Conservation (phyloP, 2,797 vertebrate species). For the Pitangus sulphuratus region DNA sequence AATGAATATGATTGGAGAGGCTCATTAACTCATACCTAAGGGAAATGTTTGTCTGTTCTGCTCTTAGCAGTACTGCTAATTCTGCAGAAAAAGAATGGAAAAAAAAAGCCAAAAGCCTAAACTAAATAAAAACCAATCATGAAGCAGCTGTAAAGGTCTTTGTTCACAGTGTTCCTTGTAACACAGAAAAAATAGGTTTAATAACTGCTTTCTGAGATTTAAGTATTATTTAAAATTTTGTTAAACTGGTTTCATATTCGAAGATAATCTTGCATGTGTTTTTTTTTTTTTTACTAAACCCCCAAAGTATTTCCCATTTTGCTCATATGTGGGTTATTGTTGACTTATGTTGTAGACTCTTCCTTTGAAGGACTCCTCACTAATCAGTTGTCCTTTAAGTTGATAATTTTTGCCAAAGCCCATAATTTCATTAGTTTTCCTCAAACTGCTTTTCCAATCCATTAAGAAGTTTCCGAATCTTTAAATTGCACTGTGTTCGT, state of each 20-base stretch:
- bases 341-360: not conserved
- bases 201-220: constrained; percentile 39
- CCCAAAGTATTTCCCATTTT: not conserved
- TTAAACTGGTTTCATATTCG: constrained; percentile 33
- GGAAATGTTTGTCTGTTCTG: constrained; percentile 80
- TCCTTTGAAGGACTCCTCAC: not conserved
- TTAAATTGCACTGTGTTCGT: not conserved
- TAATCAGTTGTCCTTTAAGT: not conserved
- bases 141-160: constrained; percentile 76
- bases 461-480: not conserved
- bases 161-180: constrained; percentile 56
- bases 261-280: not conserved
- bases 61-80: constrained; percentile 74
- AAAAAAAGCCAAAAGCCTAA: not conserved
- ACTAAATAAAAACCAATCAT: not conserved
- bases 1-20: constrained; percentile 83
- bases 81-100: constrained; percentile 63
- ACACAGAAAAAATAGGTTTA: constrained; percentile 68
- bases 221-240: constrained; percentile 16
- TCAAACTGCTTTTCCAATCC: not conserved
- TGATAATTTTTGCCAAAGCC: not conserved
- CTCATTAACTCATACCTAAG: constrained; percentile 83
- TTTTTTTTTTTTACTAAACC: constrained; percentile 4
- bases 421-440: not conserved
- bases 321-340: accelerated